Evolutionary conservation across 2,888 invertebrate species (phyloP).

Genomic region (Drosophila cyrtoloma): DNA sequence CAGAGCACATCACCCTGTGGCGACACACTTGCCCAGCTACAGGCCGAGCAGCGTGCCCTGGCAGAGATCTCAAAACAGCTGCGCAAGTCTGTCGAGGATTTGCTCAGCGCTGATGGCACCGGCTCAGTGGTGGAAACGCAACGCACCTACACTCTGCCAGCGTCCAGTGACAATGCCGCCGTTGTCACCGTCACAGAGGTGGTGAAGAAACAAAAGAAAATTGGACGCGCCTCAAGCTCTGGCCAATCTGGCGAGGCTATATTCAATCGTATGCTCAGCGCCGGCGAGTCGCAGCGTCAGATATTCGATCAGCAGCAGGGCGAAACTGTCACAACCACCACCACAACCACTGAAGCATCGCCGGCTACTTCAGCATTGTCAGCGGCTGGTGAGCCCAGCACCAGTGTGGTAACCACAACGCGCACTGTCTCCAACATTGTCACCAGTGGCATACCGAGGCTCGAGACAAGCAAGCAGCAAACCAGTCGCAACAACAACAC

Average conservation of each 20-base stretch:
- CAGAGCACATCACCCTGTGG: conserved; percentile 8
- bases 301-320: conserved; percentile 79
- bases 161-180: conserved; percentile 50
- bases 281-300: conserved; percentile 73
- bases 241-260: conserved; percentile 75
- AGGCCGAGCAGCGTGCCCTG: conserved; percentile 81
- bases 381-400: conserved; percentile 56
- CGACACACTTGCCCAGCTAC: conserved; percentile 74
- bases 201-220: conserved; percentile 65
- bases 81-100: conserved; percentile 80
- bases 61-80: conserved; percentile 82
- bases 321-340: conserved; percentile 79
- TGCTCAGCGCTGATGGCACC: conserved; percentile 70
- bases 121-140: conserved; percentile 65
- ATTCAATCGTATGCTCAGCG: conserved; percentile 76
- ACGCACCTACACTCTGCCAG: conserved; percentile 67
- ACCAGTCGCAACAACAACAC: conserved; percentile 41
- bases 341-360: conserved; percentile 77
- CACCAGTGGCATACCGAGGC: conserved; percentile 83
- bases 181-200: conserved; percentile 75
- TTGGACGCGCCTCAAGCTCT: conserved; percentile 10
- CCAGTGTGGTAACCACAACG: conserved; percentile 82
- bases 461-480: conserved; percentile 51
- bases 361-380: conserved; percentile 36
- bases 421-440: conserved; percentile 83